phyloP scores from a whole-genome alignment of 2,888 invertebrate genomes.

The Apotomis capreana region DNA sequence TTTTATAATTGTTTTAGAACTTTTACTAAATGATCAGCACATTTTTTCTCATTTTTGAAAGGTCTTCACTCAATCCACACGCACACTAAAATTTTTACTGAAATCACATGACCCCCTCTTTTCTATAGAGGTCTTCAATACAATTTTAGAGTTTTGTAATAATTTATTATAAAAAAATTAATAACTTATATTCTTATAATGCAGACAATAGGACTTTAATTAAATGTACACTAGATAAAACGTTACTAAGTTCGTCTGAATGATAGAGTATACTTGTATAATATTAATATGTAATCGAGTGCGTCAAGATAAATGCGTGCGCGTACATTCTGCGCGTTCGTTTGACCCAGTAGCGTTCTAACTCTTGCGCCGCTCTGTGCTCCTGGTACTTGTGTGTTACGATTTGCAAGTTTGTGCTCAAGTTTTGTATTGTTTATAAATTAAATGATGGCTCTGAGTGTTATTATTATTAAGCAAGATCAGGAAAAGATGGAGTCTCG shows the following conservation, averaged over 20 bases:
- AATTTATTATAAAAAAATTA: too few species aligned
- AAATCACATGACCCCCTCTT: too few species aligned
- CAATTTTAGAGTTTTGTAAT: too few species aligned
- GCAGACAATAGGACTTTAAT: not conserved
- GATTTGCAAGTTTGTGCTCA: conserved; percentile 24
- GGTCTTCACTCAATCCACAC: too few species aligned
- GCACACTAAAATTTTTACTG: too few species aligned
- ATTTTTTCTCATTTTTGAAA: too few species aligned
- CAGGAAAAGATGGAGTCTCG: conserved; percentile 47
- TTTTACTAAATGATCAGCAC: too few species aligned
- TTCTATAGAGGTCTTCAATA: too few species aligned
- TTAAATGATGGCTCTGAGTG: conserved; percentile 56
- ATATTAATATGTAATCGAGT: conserved; percentile 4
- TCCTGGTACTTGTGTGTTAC: conserved; percentile 51
- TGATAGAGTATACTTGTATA: not conserved
- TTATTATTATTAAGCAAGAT: conserved; percentile 50
- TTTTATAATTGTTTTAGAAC: too few species aligned
- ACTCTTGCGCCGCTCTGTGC: conserved; percentile 52
- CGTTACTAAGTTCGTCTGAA: not conserved
- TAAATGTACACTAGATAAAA: not conserved
- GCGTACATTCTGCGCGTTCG: conserved; percentile 49
- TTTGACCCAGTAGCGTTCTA: conserved; percentile 52
- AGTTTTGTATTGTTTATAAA: conserved; percentile 33
- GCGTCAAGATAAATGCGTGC: conserved; percentile 38
- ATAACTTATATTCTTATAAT: not conserved